Conservation (phyloP, 2,113 vertebrate species). For the Corythaeola cristata region DNA sequence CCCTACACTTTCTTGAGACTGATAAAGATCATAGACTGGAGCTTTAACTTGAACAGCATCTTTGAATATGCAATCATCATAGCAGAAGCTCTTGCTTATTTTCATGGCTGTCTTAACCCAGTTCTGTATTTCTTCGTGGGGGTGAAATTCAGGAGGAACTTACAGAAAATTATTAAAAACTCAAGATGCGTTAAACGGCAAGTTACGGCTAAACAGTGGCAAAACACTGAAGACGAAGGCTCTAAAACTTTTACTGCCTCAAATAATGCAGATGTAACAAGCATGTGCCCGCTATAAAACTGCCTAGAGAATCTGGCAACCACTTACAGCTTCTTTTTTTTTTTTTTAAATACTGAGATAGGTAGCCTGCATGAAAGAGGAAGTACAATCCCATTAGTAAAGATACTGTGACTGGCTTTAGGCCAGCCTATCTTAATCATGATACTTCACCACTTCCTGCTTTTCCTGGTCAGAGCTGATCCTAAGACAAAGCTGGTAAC, state of each 20-base stretch:
- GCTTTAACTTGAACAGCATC: neutral
- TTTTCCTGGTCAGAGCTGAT: neutral
- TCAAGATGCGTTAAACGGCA: neutral
- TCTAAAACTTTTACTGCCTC: slow-evolving; percentile 50
- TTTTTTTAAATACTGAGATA: neutral
- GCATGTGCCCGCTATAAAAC: slow-evolving; percentile 34
- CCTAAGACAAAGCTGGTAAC: neutral
- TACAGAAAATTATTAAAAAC: slow-evolving; percentile 64
- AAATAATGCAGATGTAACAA: slow-evolving; percentile 43
- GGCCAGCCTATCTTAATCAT: neutral
- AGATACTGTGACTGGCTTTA: neutral
- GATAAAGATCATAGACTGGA: neutral
- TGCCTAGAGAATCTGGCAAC: neutral
- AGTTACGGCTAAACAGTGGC: neutral
- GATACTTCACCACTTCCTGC: neutral
- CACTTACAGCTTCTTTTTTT: neutral
- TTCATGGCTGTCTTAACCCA: slow-evolving; percentile 73
- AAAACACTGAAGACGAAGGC: slow-evolving; percentile 27
- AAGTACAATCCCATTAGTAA: neutral
- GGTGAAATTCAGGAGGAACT: slow-evolving; percentile 71
- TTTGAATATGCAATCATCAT: neutral
- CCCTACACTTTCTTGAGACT: slow-evolving; percentile 64
- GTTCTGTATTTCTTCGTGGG: slow-evolving; percentile 73
- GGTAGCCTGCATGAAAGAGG: neutral
- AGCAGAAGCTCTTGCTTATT: slow-evolving; percentile 68